Percentiles rank a stretch among this genome's conserved stretches.
phyloP scores from a whole-genome alignment of 2,888 invertebrate species.

The Harpagoxenus sublaevis region DNA sequence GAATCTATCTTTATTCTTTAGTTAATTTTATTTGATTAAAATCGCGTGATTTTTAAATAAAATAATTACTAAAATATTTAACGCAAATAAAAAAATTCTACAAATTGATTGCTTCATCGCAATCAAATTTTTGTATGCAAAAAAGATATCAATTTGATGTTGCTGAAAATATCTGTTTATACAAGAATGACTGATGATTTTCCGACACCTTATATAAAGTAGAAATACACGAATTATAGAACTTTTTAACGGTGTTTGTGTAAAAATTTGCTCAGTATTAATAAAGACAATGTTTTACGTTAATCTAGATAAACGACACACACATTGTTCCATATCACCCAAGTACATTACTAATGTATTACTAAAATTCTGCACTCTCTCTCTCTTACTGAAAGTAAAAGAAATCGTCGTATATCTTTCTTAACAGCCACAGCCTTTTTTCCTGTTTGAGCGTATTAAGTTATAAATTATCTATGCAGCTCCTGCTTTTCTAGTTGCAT shows the following conservation, averaged over 20 bases:
- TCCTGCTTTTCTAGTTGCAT: conserved; percentile 45
- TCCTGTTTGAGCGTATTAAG: conserved; percentile 47
- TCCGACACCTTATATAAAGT: not conserved
- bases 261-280: conserved; percentile 25
- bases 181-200: not conserved
- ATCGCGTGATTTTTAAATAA: not conserved
- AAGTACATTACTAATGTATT: conserved; percentile 23
- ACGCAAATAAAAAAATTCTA: not conserved
- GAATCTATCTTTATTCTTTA: not conserved
- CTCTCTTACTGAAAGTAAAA: conserved; percentile 22
- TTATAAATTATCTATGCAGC: conserved; percentile 66
- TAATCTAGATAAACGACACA: conserved; percentile 31
- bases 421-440: conserved; percentile 32
- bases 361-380: conserved; percentile 13
- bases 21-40: not conserved
- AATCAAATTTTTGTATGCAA: not conserved
- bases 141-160: not conserved
- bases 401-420: conserved; percentile 27
- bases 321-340: conserved; percentile 6
- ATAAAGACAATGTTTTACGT: conserved; percentile 7
- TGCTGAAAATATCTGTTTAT: not conserved
- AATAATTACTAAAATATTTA: not conserved
- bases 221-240: not conserved
- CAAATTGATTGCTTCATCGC: not conserved
- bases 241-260: conserved; percentile 19